These are phyloP conservation scores for Todiramphus chloris DNA, from an alignment of 2,113 vertebrate species.

Conservation along the genomic window DNA sequence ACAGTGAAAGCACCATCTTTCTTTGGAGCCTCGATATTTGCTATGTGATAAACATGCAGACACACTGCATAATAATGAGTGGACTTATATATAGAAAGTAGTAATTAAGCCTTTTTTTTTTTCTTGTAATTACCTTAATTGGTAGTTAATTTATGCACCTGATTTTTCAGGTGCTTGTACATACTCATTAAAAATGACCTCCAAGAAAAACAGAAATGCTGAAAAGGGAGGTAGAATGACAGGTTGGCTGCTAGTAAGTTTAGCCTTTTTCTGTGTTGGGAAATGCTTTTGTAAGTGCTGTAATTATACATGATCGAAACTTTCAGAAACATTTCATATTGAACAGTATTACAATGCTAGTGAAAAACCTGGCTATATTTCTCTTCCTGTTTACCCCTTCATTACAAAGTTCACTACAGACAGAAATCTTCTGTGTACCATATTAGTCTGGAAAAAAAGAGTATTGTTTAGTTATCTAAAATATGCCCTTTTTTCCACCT, in stretches of 20 bases:
- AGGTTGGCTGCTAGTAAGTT: conserved; percentile 23
- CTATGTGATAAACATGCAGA: conserved; percentile 53
- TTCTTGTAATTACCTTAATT: conserved; percentile 67
- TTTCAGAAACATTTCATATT: conserved; percentile 26
- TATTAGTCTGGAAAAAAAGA: not conserved
- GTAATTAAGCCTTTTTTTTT: conserved; percentile 66
- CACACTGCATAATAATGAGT: conserved; percentile 47
- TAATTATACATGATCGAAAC: conserved; percentile 22
- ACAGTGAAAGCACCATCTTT: conserved; percentile 31
- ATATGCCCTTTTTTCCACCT: not conserved
- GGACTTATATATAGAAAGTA: conserved; percentile 66
- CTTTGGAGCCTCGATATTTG: conserved; percentile 47
- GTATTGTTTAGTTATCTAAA: not conserved
- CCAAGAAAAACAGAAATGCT: conserved; percentile 40
- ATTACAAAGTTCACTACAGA: not conserved
- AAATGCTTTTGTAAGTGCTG: conserved; percentile 21
- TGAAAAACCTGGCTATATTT: not conserved
- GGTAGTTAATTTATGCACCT: conserved; percentile 78
- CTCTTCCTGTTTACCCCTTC: not conserved
- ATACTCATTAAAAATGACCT: conserved; percentile 75
- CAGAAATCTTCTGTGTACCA: not conserved
- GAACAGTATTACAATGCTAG: not conserved
- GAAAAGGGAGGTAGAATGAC: conserved; percentile 36
- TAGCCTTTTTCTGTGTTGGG: not conserved
- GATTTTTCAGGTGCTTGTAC: conserved; percentile 71